Percentiles rank a stretch among this genome's conserved stretches.
phyloP scores from a whole-genome alignment of 30 jellyfish, hydroid and myxozoan species.

The Clytia hemisphaerica region DNA sequence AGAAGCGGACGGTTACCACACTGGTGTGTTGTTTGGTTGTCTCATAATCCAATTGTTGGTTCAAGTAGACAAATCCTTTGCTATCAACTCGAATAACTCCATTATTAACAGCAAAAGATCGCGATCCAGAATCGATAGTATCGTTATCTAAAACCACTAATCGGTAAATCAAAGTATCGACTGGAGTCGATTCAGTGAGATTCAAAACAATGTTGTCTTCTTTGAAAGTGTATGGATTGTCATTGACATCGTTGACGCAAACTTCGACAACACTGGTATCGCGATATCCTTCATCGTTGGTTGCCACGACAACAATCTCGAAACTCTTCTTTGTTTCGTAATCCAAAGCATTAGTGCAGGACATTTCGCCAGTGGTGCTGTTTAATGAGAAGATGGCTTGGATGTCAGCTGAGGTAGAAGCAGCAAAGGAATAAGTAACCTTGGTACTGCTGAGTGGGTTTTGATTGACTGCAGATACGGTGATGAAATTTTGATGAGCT shows the following conservation, averaged over 20 bases:
- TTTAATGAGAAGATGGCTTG: constrained; percentile 24
- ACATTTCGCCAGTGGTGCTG: constrained; percentile 35
- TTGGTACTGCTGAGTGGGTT: constrained; percentile 48
- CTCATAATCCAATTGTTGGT: constrained; percentile 28
- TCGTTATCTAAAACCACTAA: constrained; percentile 32
- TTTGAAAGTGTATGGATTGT: constrained; percentile 35
- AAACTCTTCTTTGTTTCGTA: constrained; percentile 39
- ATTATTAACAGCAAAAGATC: constrained; percentile 39
- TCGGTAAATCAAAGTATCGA: constrained; percentile 33
- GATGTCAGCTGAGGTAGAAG: constrained; percentile 23
- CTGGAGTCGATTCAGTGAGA: constrained; percentile 28
- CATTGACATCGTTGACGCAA: constrained; percentile 50
- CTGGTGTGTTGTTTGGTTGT: constrained; percentile 20
- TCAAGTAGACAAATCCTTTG: constrained; percentile 16
- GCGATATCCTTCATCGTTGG: constrained; percentile 33
- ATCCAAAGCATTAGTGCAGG: constrained; percentile 30
- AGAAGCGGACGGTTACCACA: constrained; percentile 34
- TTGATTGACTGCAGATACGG: constrained; percentile 27
- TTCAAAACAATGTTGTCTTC: not conserved
- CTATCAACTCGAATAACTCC: constrained; percentile 23
- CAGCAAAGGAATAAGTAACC: constrained; percentile 36
- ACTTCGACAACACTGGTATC: constrained; percentile 38
- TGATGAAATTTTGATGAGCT: constrained; percentile 7
- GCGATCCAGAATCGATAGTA: constrained; percentile 45
- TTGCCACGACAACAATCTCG: constrained; percentile 41